Evolutionary conservation across 2,888 invertebrate species (phyloP), one percentile per base, ranked within the genome.

Genomic region (Callyntrura sp.): DNA sequence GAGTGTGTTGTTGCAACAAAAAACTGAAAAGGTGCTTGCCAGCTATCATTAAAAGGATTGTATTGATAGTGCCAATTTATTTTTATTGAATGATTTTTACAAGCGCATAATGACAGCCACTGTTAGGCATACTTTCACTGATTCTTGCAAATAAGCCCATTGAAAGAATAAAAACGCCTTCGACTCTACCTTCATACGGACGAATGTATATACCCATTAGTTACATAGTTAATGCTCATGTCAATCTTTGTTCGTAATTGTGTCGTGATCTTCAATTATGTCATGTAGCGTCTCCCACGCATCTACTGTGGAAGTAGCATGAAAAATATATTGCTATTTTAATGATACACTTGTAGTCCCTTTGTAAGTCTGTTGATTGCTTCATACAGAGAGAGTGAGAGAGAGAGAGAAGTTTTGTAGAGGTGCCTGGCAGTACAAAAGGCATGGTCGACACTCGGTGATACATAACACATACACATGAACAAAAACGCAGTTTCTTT

Each of bases 251-350:
- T 65, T 55, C 28, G 4, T 55, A 84, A 83, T 88, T 88, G 78
- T 78, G 83, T 89, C 85, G 89, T 89, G 89, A 89, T 78, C 82
- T 88, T 87, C 82, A 60, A 79, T 88, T 88, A 82, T 82, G 82
- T 88, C 88, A 82, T 60, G 62, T 57, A 11, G 17, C 55, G 23
- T 76, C 55, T 51, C 55, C 51, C 73, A 78, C 55, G 76, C 76
- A 51, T 20, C 51, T 25, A 51, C 51, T 76, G 8, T 45, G 45
- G 20, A 35, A 35, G n/a, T n/a, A 28, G 45, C 68, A 35, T 20
- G 60, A 45, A 68, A 28, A 68, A 28, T 68, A 68, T 6, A 35
- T 60, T 60, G 9, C 51, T 60, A 60, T 60, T 9, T 51, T 51
- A 12, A 14, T 51, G 51, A 51, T 51, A 51, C 12, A 62, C 20